Evolutionary conservation across 1,140 invertebrate genomes (phyloP).

Genomic region (Drosophila repleta): DNA sequence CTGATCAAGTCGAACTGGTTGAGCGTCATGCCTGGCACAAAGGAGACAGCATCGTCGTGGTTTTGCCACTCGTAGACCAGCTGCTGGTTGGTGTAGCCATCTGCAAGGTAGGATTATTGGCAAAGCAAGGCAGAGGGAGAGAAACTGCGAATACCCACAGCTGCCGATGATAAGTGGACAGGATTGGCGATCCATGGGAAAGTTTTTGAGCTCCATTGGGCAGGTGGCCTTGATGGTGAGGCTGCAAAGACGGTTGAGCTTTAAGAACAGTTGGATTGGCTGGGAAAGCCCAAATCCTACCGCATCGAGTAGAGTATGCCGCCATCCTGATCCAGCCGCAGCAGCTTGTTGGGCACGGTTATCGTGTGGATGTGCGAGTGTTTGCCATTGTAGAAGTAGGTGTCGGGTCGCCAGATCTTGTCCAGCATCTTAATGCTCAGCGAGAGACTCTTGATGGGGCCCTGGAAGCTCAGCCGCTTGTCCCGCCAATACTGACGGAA

Average conservation of each 20-base stretch:
- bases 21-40: constrained; percentile 94
- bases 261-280: neutral
- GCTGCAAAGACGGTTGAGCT: constrained; percentile 85
- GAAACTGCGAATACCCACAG: constrained; percentile 89
- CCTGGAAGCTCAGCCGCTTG: constrained; percentile 91
- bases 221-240: constrained; percentile 98
- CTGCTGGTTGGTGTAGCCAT: constrained; percentile 95
- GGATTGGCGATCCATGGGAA: constrained; percentile 97
- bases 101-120: constrained; percentile 84
- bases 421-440: constrained; percentile 96
- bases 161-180: constrained; percentile 97
- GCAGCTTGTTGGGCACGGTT: constrained; percentile 96
- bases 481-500: constrained; percentile 96
- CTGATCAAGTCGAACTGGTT: constrained; percentile 95
- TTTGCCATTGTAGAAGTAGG: constrained; percentile 96
- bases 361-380: constrained; percentile 97
- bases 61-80: constrained; percentile 96
- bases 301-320: constrained; percentile 97
- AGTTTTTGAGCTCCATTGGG: constrained; percentile 97
- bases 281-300: constrained; percentile 83
- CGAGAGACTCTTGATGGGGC: constrained; percentile 91
- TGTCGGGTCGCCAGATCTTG: constrained; percentile 97
- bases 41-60: constrained; percentile 91
- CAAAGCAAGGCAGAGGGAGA: neutral
- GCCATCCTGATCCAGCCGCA: constrained; percentile 94